phyloP scores from a whole-genome alignment of 2,797 vertebrate species.

The Galaxias olidus region DNA sequence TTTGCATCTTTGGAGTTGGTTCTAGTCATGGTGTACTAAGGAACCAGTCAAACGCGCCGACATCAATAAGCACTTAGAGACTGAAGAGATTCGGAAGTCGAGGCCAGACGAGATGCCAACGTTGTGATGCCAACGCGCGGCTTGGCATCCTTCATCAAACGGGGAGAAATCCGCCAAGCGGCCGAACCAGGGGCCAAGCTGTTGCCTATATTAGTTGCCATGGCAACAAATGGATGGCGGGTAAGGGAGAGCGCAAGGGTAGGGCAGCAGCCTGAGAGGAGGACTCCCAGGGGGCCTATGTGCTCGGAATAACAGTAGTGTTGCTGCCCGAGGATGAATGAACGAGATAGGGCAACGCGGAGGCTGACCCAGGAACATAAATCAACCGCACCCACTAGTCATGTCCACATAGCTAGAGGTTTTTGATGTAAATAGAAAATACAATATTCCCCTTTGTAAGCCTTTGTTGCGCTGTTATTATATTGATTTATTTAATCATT shows the following conservation, averaged over 20 bases:
- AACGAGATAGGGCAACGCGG: constrained; percentile 37
- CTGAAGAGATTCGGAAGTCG: constrained; percentile 18
- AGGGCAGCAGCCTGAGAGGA: constrained; percentile 31
- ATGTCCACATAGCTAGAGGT: no score
- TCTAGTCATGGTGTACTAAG: no score
- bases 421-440: no score
- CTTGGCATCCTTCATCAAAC: constrained; percentile 64
- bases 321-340: constrained; percentile 38
- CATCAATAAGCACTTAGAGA: constrained; percentile 66
- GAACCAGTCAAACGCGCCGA: constrained; percentile 26
- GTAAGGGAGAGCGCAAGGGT: constrained; percentile 51
- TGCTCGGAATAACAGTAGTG: constrained; percentile 61
- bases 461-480: no score
- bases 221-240: constrained; percentile 66
- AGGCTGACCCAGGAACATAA: constrained; percentile 30
- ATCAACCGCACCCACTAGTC: constrained; percentile 19
- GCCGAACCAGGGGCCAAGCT: constrained; percentile 47
- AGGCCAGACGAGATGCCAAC: constrained; percentile 57
- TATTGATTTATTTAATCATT: no score
- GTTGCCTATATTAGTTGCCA: constrained; percentile 67
- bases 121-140: constrained; percentile 45
- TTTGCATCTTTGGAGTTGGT: no score
- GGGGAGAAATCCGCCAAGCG: constrained; percentile 49
- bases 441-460: no score
- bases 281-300: constrained; percentile 61